Evolutionary conservation across 2,797 vertebrate genomes (phyloP), one percentile per base, ranked within the genome.

Genomic region (Lithobates sylvaticus): DNA sequence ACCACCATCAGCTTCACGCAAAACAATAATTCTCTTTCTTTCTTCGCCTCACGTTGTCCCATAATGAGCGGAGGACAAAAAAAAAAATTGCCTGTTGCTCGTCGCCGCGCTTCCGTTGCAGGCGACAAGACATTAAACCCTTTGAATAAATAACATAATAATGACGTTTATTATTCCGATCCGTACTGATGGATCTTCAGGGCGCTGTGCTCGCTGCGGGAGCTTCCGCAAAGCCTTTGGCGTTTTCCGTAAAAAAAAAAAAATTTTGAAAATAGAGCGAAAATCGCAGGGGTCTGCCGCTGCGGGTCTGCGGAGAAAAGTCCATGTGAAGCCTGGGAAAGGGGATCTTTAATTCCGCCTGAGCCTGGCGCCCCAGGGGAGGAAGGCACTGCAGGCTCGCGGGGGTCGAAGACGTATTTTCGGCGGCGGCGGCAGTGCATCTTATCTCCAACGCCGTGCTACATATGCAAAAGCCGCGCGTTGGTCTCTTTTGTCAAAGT

Each of bases 61-160:
- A 1, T 84, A 73, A 88, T 0, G 87, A 89, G 84, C 44, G 64
- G n/a, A 13, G 18, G 50, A 7, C 72, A 6, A 39, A 39, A 39
- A 0, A 32, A 27, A 71, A 42, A 76, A 0, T 44, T 16, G 75
- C 67, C 77, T 39, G 87, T 72, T 3, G 76, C 79, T 16, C 21
- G 9, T 10, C 39, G 39, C 39, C 39, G 9, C 39, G 9, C 8
- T 9, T n/a, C 29, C 0, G 70, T 77, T 70, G 81, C 84, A 68
- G 23, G 85, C 86, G 70, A 1, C 84, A 73, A 88, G 84, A 23
- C 86, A 61, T 67, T 21, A 71, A 54, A 81, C 74, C 76, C 69
- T 76, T 72, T 12, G 83, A 68, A 85, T 88, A 39, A 90, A 89
- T 86, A 77, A 83, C 89, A 39, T 78, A 9, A 47, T 18, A 68